Base-by-base conservation (phyloP, 1,140 invertebrate genomes). In the Trichonephila clavata region DNA sequence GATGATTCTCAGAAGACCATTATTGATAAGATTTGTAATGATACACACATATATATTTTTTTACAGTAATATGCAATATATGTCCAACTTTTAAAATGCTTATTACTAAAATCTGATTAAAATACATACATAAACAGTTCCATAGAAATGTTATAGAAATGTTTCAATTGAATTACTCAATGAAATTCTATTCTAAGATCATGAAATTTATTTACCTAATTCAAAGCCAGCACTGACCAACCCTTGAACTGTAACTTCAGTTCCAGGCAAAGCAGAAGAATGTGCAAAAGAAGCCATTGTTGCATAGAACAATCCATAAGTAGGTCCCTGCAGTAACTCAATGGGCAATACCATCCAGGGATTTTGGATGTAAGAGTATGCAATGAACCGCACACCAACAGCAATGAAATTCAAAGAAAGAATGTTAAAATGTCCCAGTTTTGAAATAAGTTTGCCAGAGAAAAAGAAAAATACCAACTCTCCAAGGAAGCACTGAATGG, bases 381-480 rank as follows among this genome's bases (percentile, higher is more conserved):
- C 95, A 93, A 98, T 96, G 95, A 98, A 98, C 80, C 98, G 97
- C 1, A 97, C 94, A 83, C 97, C 97, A 95, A 98, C 98, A 0
- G 96, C 97, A 59, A 89, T 61, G 61, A 94, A 94, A 89, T 83
- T 84, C 18, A 95, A 63, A 86, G 97, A 97, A 97, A 99, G 98
- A 90, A 97, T 97, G 95, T 98, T 97, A 0, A 97, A 96, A 95
- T 98, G 98, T 0, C 98, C 98, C 1, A 99, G 96, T 95, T 97
- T 98, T 94, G 97, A 97, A 1, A 99, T 96, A 77, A 99, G 97
- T 95, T 96, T 96, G 32, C 98, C 98, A 93, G 98, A 98, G 20
- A 98, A 95, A 95, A 98, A 98, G 96, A 99, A 98, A 94, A 98
- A 98, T 0, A 98, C 98, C 93, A 98, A 95, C 96, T 99, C 98